Evolutionary conservation across 2,888 invertebrate genomes (phyloP), one percentile per base, ranked within the genome.

Genomic region (Oxytorus armatus): DNA sequence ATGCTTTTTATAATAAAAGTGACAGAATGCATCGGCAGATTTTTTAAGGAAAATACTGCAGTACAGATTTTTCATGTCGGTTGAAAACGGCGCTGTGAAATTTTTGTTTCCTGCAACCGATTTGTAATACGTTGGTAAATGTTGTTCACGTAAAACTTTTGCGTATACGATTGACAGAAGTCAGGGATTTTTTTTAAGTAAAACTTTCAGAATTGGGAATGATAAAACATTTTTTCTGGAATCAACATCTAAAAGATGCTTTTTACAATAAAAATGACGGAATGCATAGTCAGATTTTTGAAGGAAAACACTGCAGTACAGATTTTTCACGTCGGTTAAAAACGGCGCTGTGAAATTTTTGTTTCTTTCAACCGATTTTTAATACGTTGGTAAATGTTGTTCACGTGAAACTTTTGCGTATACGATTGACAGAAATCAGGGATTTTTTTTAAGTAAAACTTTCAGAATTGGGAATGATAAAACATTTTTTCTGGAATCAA

Each of bases 31-130:
- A 8, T 36, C 4, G 1, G 10, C 36, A 36, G 36, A 36, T 2
- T 29, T 36, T 36, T 36, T 36, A n/a, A n/a, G n/a, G 36, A 1
- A 36, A 36, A 36, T 8, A 36, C 8, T 36, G 8, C 36, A 3
- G 36, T 36, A 36, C 36, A 55, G 14, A 55, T 55, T 29, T 55
- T 11, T 14, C 14, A n/a, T n/a, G 25, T 29, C 29, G n/a, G 53
- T 51, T 4, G 23, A 2, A 36, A 36, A n/a, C n/a, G n/a, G n/a
- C n/a, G n/a, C n/a, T n/a, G n/a, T n/a, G n/a, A n/a, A n/a, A n/a
- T n/a, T n/a, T n/a, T n/a, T n/a, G n/a, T n/a, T n/a, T n/a, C n/a
- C n/a, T n/a, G n/a, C n/a, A n/a, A n/a, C n/a, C n/a, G n/a, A n/a
- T n/a, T n/a, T n/a, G n/a, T n/a, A n/a, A n/a, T n/a, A n/a, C 23